These are phyloP conservation scores for Melanophora roralis DNA, from an alignment of 2,888 invertebrate species.

Conservation along the genomic window DNA sequence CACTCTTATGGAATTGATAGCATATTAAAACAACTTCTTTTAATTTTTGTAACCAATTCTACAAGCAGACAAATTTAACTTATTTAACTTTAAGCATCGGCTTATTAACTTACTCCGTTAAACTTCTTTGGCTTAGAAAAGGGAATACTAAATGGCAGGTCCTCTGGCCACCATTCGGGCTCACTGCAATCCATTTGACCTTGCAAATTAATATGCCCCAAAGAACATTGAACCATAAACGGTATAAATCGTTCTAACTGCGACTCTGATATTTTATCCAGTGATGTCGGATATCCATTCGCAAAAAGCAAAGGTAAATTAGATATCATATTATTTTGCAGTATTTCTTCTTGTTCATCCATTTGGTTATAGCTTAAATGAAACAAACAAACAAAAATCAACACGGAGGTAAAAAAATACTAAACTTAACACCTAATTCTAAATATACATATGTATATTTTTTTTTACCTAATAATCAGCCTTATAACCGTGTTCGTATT, in stretches of 20 bases:
- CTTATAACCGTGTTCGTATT: too few species aligned
- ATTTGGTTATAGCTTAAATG: conserved; percentile 63
- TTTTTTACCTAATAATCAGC: too few species aligned
- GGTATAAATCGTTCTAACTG: conserved; percentile 85
- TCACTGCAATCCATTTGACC: conserved; percentile 77
- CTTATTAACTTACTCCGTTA: conserved; percentile 76
- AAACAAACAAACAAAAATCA: neutral
- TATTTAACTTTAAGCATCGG: neutral
- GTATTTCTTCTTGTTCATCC: conserved; percentile 75
- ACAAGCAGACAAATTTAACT: conserved; percentile 31
- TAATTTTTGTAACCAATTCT: conserved; percentile 81
- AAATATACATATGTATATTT: too few species aligned
- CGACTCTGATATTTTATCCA: conserved; percentile 81
- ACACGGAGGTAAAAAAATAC: too few species aligned
- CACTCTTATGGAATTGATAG: conserved; percentile 85
- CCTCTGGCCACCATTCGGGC: conserved; percentile 85
- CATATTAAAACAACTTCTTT: conserved; percentile 83
- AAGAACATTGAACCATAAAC: conserved; percentile 86
- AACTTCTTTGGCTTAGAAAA: conserved; percentile 79
- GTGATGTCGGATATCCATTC: conserved; percentile 83
- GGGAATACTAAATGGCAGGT: conserved; percentile 82
- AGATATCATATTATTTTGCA: conserved; percentile 81
- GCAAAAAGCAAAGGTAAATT: conserved; percentile 85
- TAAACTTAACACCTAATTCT: too few species aligned
- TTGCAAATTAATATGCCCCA: conserved; percentile 80